Conservation (phyloP, 2,797 vertebrate genomes). For the Myoxocephalus aenaeus region DNA sequence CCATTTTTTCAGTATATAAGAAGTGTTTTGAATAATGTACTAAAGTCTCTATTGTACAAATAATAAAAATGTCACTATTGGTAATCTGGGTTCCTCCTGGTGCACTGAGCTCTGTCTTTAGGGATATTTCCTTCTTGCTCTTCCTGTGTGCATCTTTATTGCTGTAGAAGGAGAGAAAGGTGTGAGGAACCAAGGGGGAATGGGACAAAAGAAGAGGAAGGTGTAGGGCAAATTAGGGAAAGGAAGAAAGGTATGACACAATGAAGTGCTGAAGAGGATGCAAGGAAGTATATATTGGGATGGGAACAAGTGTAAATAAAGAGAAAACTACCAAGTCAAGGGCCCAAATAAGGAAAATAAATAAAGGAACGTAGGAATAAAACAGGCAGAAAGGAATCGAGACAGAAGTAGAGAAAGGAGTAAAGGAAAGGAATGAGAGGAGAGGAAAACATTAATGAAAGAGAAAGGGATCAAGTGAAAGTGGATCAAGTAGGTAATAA, state of each 20-base stretch:
- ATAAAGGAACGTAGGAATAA: neutral
- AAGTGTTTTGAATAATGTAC: conserved; percentile 99
- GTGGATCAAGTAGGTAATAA: neutral
- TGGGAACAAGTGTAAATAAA: neutral
- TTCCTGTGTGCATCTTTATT: neutral
- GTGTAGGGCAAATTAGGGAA: neutral
- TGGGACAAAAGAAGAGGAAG: neutral
- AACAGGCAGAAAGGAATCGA: neutral
- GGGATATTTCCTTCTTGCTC: neutral
- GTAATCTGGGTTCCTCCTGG: conserved; percentile 81
- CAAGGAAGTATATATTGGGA: neutral
- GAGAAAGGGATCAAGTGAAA: neutral
- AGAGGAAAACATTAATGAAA: neutral
- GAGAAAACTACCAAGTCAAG: neutral
- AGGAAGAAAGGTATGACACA: neutral
- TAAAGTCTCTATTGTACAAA: conserved; percentile 93
- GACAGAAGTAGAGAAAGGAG: neutral
- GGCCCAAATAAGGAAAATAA: neutral
- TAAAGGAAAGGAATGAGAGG: neutral
- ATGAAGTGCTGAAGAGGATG: neutral
- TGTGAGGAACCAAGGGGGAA: neutral
- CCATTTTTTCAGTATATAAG: conserved; percentile 99
- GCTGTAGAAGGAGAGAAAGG: neutral
- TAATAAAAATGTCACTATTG: conserved; percentile 98
- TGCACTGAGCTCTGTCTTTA: conserved; percentile 58